phyloP scores from a whole-genome alignment of 2,797 vertebrate species.

The Melanitta fusca region DNA sequence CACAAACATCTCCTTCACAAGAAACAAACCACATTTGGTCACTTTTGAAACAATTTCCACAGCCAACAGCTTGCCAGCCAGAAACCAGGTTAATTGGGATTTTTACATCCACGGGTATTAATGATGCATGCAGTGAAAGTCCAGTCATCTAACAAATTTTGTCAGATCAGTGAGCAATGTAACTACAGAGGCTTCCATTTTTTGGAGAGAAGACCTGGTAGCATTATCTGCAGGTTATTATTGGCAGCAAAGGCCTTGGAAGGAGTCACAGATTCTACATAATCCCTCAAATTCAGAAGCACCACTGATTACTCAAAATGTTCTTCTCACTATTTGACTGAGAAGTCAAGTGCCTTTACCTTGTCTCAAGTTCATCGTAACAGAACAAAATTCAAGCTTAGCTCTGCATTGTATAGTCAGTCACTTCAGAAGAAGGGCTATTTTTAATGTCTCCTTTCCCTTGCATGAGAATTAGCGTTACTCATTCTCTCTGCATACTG shows the following conservation, averaged over 20 bases:
- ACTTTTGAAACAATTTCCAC: background rate
- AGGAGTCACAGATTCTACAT: background rate
- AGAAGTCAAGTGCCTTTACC: background rate
- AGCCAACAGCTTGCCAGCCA: background rate
- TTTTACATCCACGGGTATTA: background rate
- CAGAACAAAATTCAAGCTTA: background rate
- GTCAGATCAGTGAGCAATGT: background rate
- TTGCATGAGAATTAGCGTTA: background rate
- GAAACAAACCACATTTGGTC: background rate
- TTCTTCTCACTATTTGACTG: background rate
- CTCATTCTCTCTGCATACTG: background rate
- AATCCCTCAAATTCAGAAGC: background rate
- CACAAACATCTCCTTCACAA: background rate
- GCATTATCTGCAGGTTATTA: background rate
- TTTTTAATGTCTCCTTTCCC: background rate
- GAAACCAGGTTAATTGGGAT: background rate
- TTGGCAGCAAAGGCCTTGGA: background rate
- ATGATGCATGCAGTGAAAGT: background rate
- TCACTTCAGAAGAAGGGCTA: background rate
- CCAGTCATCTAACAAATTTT: background rate
- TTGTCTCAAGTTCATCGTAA: background rate
- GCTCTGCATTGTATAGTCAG: background rate
- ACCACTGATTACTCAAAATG: background rate
- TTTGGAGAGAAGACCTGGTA: background rate
- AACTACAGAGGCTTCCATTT: background rate